Evolutionary conservation across 2,113 vertebrate species (phyloP).

Genomic region (Antigone vipio): DNA sequence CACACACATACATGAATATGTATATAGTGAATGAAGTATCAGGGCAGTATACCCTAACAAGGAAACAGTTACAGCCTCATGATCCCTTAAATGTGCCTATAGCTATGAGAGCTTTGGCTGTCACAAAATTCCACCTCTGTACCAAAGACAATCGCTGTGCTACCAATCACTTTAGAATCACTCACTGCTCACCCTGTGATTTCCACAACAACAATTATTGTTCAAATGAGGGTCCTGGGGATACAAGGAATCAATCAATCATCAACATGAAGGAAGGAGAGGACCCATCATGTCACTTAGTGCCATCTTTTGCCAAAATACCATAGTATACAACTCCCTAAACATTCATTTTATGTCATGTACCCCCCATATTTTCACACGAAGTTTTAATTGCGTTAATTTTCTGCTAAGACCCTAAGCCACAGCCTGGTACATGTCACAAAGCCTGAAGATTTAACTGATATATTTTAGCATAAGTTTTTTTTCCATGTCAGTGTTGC

Average conservation of each 20-base stretch:
- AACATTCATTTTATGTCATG: neutral
- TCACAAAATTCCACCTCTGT: neutral
- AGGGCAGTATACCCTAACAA: neutral
- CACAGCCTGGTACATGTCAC: neutral
- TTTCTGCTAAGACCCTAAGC: neutral
- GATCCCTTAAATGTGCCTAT: neutral
- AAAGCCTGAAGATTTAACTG: neutral
- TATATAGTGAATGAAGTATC: neutral
- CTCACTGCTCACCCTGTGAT: neutral
- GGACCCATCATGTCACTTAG: neutral
- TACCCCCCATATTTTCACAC: neutral
- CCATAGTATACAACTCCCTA: neutral
- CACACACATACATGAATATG: accelerated
- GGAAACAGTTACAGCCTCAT: neutral
- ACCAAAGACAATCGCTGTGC: neutral
- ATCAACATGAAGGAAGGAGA: neutral
- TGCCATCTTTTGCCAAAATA: neutral
- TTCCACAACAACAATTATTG: neutral
- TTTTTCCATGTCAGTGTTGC: neutral
- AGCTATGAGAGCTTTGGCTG: neutral
- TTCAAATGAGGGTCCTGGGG: neutral
- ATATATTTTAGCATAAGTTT: neutral
- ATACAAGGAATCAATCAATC: neutral
- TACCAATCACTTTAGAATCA: neutral
- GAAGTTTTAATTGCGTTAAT: neutral